Base-by-base conservation (phyloP, 2,797 vertebrate species). In the Yasuhikotakia modesta region DNA sequence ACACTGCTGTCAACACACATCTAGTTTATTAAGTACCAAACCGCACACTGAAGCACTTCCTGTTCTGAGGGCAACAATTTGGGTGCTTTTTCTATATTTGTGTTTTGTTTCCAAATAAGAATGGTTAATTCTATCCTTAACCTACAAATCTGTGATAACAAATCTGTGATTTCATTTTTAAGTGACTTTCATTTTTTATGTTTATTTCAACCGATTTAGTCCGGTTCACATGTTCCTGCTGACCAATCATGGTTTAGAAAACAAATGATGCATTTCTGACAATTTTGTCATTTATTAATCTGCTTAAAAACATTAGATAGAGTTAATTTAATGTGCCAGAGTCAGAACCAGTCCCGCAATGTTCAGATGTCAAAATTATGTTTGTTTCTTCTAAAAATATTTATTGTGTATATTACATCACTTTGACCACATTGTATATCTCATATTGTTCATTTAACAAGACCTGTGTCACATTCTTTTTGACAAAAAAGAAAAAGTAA, bases 371-470 rank as follows among this genome's bases (percentile, higher is more conserved):
- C 88, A 88, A 87, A 89, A 84, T 70, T 86, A 85, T 76, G 86
- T 87, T 87, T 85, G 88, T 88, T 85, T 88, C 88, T 90, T 84
- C 85, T 82, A 81, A 85, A 87, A 92, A 86, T 94, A 91, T 92
- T 93, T 90, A 94, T 91, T 86, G 88, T 94, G 92, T 94, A 91
- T 91, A 90, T 90, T 92, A 93, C 92, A 92, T 92, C 91, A 93
- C 82, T 92, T 92, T 93, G 91, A 88, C 90, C 87, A 90, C 90
- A 87, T 88, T 93, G 92, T 94, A 93, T 92, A 91, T 93, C 90
- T 90, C 91, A 91, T 89, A 92, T 89, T 84, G 90, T 92, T 90
- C 86, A 93, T 90, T 92, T 91, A 92, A 87, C 88, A 92, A 88
- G 91, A 91, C 90, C 90, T 93, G 90, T 93, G 90, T 93, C 90